Base-by-base conservation (phyloP, 2,888 invertebrate genomes). In the Baronia brevicornis region DNA sequence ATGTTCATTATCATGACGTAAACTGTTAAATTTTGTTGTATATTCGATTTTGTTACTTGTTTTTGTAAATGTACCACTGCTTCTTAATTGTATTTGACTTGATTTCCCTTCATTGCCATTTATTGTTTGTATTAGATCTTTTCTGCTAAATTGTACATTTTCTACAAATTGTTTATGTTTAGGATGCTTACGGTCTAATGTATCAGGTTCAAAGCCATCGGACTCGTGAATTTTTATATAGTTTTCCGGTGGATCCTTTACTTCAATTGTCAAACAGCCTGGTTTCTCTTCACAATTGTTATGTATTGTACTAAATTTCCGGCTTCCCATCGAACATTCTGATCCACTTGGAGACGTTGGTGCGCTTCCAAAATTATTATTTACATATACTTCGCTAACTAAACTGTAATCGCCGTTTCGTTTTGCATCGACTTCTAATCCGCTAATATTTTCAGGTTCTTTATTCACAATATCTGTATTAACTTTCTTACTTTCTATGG, bases 131-230 rank as follows among this genome's bases (percentile, higher is more conserved):
- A 72, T 50, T 1, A 80, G 49, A 41, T 70, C 60, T 46, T 60
- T 78, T 40, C 78, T 68, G 35, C 73, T 78, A 21, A 72, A 74
- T 14, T 72, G 65, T 22, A 51, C 47, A 33, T 41, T 64, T 39
- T 71, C 71, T 12, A 54, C 37, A 12, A 50, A 42, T 36, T 66
- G 64, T 55, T 72, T 82, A 18, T 75, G 67, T 51, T 80, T 84
- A 1, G 57, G 88, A 22, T 91, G 89, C 57, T 94, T 94, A 12
- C 94, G 85, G 54, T 95, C 95, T 33, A 95, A 78, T 0, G 95
- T 95, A 46, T 95, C 94, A 0, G 94, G 94, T 63, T 95, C 95
- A 51, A 93, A 95, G 32, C 89, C 90, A 50, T 93, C 93, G 1
- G 93, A 93, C 54, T 94, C 94, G 34, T 92, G 88, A 27, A 91